Percentiles rank a stretch among this genome's conserved stretches.
Evolutionary conservation across 2,797 vertebrate genomes (phyloP).

Genomic region (Neostethus bicornis): DNA sequence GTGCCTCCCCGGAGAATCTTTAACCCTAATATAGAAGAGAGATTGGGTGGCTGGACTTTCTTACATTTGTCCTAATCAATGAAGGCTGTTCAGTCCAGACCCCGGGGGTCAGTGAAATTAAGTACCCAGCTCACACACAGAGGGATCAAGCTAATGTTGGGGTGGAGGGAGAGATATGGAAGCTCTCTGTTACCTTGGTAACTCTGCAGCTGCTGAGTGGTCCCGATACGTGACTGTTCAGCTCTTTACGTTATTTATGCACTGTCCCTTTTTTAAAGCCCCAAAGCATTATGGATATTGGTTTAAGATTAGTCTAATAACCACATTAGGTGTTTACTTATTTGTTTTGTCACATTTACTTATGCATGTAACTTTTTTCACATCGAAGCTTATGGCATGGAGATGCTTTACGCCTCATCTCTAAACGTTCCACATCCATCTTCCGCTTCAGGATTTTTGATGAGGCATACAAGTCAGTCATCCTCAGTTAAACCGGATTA

Average conservation of each 20-base stretch:
- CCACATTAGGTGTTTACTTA: constrained; percentile 4
- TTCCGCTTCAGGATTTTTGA: constrained; percentile 3
- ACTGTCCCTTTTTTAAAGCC: background rate
- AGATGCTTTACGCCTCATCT: constrained; percentile 4
- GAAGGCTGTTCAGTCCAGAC: constrained; percentile 79
- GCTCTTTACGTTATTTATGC: constrained; percentile 22
- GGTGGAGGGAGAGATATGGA: constrained; percentile 41
- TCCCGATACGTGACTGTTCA: constrained; percentile 32
- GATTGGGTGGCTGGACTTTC: constrained; percentile 61
- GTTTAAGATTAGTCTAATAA: background rate
- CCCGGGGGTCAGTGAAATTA: constrained; percentile 81
- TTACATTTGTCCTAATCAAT: constrained; percentile 84
- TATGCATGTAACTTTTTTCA: background rate
- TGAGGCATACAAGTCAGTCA: constrained; percentile 45
- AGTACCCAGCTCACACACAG: constrained; percentile 74
- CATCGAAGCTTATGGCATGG: background rate
- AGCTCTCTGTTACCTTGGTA: constrained; percentile 64
- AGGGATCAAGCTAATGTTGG: constrained; percentile 50
- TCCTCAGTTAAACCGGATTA: constrained; percentile 26
- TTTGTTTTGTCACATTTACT: background rate
- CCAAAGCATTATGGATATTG: constrained; percentile 2
- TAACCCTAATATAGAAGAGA: constrained; percentile 77
- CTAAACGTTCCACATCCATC: background rate
- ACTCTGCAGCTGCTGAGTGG: constrained; percentile 41
- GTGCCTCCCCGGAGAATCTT: constrained; percentile 67